These are phyloP conservation scores for Elgonia sp. DNA, from an alignment of 2,888 invertebrate genomes.

Conservation along the genomic window DNA sequence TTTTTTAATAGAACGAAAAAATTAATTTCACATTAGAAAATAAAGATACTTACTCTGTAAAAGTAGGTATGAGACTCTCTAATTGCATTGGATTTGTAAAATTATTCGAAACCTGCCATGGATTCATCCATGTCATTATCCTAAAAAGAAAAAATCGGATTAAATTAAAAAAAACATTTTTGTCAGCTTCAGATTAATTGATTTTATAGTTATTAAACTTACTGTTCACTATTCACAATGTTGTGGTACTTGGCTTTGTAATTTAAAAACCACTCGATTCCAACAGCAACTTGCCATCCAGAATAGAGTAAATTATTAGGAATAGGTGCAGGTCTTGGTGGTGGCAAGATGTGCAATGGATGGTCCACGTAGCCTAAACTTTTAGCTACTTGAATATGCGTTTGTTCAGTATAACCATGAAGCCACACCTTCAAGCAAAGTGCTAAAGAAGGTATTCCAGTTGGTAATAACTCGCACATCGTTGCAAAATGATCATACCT, in stretches of 20 bases:
- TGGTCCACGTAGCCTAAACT: slow-evolving; percentile 87
- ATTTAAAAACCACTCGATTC: slow-evolving; percentile 88
- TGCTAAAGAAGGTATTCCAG: slow-evolving; percentile 89
- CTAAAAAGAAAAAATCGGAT: slow-evolving; percentile 85
- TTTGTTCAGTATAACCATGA: slow-evolving; percentile 87
- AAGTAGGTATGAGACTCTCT: slow-evolving; percentile 88
- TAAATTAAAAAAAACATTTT: too few species aligned
- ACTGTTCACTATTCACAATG: slow-evolving; percentile 88
- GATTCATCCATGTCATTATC: slow-evolving; percentile 91
- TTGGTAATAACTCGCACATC: slow-evolving; percentile 90
- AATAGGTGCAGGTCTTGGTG: slow-evolving; percentile 86
- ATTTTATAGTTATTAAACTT: slow-evolving; percentile 49
- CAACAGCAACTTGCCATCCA: slow-evolving; percentile 87
- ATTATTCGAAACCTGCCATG: slow-evolving; percentile 90
- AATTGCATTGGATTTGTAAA: slow-evolving; percentile 91
- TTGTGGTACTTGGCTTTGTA: slow-evolving; percentile 87
- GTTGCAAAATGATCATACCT: slow-evolving; percentile 93
- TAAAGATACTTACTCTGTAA: slow-evolving; percentile 88
- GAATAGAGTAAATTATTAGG: slow-evolving; percentile 86
- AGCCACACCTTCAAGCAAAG: slow-evolving; percentile 89
- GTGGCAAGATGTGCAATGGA: slow-evolving; percentile 85
- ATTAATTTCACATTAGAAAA: neutral
- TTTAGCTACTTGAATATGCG: slow-evolving; percentile 86
- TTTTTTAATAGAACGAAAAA: too few species aligned
- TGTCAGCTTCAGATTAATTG: neutral